Evolutionary conservation across 2,888 invertebrate genomes (phyloP).

Genomic region (Pomacea canaliculata): DNA sequence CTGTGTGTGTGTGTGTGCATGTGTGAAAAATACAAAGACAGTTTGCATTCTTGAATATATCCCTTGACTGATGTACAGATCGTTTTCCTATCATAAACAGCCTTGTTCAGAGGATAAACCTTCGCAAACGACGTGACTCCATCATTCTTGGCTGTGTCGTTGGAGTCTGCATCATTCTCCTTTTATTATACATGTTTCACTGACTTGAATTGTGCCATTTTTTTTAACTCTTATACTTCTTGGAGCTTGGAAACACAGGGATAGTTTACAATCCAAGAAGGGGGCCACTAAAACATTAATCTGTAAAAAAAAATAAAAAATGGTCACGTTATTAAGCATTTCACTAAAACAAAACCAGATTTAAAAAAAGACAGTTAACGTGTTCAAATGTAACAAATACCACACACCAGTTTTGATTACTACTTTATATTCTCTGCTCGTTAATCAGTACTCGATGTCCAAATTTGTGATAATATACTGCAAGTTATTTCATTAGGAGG

Average conservation of each 20-base stretch:
- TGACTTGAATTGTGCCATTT: constrained; percentile 26
- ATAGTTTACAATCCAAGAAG: background rate
- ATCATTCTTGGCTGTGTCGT: constrained; percentile 91
- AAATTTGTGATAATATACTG: too few species aligned
- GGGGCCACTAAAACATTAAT: background rate
- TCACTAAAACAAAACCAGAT: too few species aligned
- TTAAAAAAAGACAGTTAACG: too few species aligned
- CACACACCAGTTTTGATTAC: too few species aligned
- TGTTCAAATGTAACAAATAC: too few species aligned
- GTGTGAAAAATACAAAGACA: background rate
- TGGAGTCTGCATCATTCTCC: constrained; percentile 88
- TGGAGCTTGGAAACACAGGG: background rate
- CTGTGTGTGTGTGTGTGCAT: background rate
- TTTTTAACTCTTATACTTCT: background rate
- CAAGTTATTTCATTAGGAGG: too few species aligned
- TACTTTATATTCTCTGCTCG: too few species aligned
- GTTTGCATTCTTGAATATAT: background rate
- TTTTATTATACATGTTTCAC: constrained; percentile 71
- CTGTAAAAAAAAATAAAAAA: too few species aligned
- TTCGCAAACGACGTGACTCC: constrained; percentile 93
- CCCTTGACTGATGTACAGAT: constrained; percentile 57
- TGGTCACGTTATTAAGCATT: background rate
- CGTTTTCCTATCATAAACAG: constrained; percentile 80
- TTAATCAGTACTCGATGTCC: too few species aligned
- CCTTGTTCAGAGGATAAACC: constrained; percentile 91